Evolutionary conservation across 2,888 invertebrate genomes (phyloP).

Genomic region (Agrochola macilenta): DNA sequence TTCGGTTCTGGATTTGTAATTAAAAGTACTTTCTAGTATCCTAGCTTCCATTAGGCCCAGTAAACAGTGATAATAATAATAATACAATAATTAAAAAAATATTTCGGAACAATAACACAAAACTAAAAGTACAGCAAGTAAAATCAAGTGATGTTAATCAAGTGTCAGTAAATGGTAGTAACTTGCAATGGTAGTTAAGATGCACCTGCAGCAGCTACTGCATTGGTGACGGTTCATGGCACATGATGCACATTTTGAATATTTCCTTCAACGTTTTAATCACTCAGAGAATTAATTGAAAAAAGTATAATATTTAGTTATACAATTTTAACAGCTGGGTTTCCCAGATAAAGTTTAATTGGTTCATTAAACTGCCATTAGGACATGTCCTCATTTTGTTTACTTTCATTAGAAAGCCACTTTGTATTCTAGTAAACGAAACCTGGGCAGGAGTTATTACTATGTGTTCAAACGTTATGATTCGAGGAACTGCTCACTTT

Average conservation of each 20-base stretch:
- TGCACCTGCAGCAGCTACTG: no score
- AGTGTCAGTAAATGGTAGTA: not conserved
- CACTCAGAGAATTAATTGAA: not conserved
- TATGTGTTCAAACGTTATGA: not conserved
- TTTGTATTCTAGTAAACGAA: not conserved
- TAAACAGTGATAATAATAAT: no score
- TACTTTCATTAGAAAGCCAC: not conserved
- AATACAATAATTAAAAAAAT: no score
- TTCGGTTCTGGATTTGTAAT: slow-evolving; percentile 14
- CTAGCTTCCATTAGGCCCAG: not conserved
- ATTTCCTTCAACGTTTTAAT: not conserved
- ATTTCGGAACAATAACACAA: no score
- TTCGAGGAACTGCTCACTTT: not conserved
- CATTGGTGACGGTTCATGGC: not conserved
- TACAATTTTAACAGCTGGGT: no score
- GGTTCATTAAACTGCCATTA: not conserved
- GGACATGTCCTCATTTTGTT: not conserved
- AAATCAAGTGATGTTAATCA: not conserved
- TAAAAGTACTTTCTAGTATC: slow-evolving; percentile 6
- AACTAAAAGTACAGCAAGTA: no score
- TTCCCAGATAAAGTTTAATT: not conserved
- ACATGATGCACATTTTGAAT: not conserved
- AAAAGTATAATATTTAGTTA: not conserved
- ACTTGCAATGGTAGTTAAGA: not conserved
- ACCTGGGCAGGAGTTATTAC: not conserved